Conservation (phyloP, 2,113 vertebrate species). For the Copsychus sechellarum region DNA sequence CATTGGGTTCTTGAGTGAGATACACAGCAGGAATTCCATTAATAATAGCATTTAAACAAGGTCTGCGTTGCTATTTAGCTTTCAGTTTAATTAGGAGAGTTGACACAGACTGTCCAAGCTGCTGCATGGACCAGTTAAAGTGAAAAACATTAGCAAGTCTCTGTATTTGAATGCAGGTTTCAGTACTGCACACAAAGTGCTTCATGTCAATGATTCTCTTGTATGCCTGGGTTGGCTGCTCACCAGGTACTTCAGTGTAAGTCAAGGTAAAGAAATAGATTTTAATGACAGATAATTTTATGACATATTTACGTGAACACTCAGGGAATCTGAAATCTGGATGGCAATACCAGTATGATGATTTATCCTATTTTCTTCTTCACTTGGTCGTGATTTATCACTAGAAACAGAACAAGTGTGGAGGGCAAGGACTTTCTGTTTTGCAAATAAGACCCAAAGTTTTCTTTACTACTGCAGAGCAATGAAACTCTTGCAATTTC, state of each 20-base stretch:
- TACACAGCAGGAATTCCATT: background rate
- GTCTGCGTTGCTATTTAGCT: background rate
- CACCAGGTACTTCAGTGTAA: background rate
- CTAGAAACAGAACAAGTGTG: background rate
- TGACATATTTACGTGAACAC: background rate
- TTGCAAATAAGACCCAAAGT: background rate
- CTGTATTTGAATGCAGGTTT: background rate
- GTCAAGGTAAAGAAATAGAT: background rate
- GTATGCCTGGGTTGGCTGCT: background rate
- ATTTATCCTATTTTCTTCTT: background rate
- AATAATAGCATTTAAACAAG: background rate
- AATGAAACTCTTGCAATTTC: background rate
- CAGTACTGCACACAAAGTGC: background rate
- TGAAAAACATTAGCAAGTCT: background rate
- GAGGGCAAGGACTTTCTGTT: background rate
- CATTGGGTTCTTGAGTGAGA: background rate
- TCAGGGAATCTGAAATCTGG: background rate
- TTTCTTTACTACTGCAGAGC: background rate
- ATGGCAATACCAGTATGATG: background rate
- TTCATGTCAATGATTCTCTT: background rate
- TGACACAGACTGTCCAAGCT: background rate
- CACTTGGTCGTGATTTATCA: background rate
- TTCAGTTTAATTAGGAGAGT: background rate
- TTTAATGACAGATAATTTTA: background rate
- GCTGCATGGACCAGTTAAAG: background rate